Conservation (phyloP, 1,140 invertebrate species). For the Gryon sp. region DNA sequence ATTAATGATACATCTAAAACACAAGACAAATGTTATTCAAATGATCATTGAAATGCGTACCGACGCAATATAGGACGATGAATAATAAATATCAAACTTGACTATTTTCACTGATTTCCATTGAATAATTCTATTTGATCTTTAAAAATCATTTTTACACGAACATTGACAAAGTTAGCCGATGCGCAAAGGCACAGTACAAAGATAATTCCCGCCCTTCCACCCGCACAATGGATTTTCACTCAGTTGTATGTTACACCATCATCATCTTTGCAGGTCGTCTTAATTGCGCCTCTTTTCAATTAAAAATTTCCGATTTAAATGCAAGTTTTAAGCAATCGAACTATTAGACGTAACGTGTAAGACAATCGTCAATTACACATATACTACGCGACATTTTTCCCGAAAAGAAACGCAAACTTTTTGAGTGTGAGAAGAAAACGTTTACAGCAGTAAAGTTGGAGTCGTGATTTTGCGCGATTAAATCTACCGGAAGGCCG, state of each 20-base stretch:
- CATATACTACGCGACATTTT: constrained; percentile 9
- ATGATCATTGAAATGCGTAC: no score
- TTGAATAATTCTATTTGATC: neutral
- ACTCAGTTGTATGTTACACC: no score
- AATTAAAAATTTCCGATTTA: neutral
- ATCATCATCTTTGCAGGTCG: no score
- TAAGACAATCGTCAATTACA: constrained; percentile 20
- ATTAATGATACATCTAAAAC: no score
- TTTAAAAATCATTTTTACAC: neutral
- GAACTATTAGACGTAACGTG: constrained; percentile 14
- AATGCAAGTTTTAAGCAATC: constrained; percentile 5
- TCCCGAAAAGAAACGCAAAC: constrained; percentile 7
- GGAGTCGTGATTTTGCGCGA: constrained; percentile 60
- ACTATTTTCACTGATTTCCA: no score
- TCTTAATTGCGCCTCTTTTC: neutral
- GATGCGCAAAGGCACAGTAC: no score
- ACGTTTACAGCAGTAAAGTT: constrained; percentile 62
- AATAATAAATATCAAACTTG: no score
- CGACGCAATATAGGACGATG: no score
- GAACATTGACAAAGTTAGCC: neutral
- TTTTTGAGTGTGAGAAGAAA: constrained; percentile 41
- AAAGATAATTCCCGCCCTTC: no score
- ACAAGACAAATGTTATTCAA: no score
- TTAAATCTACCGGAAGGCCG: constrained; percentile 65
- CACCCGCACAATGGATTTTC: no score